Evolutionary conservation across 2,888 invertebrate species (phyloP), one percentile per base, ranked within the genome.

Genomic region (Sphinx pinastri): DNA sequence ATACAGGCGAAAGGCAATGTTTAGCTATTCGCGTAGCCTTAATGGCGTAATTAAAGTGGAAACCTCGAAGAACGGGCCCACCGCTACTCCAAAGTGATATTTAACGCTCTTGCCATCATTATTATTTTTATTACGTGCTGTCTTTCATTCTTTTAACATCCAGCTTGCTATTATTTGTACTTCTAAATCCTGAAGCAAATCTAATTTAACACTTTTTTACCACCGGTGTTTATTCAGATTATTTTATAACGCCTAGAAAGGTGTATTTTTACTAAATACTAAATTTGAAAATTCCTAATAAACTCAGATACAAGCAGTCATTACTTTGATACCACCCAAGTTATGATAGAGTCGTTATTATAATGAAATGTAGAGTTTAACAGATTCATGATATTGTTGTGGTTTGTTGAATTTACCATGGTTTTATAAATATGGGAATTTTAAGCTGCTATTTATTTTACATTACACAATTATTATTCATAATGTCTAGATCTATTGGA

Each of bases 41-140:
- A 82, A 83, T 81, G 73, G 71, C 71, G 78, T 83, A 84, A 86
- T 86, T 84, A 85, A 83, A 83, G 72, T 73, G 75, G 68, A 68
- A 51, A 60, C 71, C 54, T 67, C 68, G 66, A 67, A 68, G 66
- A 67, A 38, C 19, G 19, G 71, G 19, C 49, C 49, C 60, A 58
- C 49, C 71, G 52, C 68, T 63, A 52, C 70, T 54, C 70, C 67
- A 81, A 81, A 84, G 81, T 79, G 80, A 83, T 81, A 84, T 85
- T 86, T 82, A 82, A 82, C 80, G 75, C 75, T 73, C 71, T 75
- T 71, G 77, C 75, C 79, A 71, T 77, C 81, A 79, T 82, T 84
- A 81, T 80, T 82, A 79, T 79, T 63, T 38, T 69, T 69, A 69
- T 69, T 54, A 55, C 54, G 31, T n/a, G 54, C 47, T 31, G 38